A percentile compares a stretch with the other conserved stretches of the same genome.
Conservation (phyloP, 2,113 vertebrate species). For the Myotis lucifugus region DNA sequence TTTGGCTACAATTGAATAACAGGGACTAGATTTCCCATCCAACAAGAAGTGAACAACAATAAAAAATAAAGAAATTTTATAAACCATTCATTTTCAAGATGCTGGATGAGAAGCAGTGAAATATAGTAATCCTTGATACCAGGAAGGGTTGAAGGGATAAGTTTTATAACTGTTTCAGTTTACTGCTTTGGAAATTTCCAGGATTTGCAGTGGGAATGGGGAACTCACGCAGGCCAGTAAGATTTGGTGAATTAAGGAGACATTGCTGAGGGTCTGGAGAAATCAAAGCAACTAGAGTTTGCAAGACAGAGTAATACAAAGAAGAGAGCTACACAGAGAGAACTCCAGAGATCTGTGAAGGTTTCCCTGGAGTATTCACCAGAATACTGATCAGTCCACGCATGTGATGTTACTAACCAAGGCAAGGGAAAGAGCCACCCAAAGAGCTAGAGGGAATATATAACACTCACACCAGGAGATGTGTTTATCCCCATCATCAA, state of each 20-base stretch:
- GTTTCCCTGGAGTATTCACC: background rate
- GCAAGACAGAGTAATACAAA: background rate
- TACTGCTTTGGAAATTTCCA: background rate
- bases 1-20: background rate
- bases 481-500: background rate
- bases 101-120: background rate
- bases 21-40: background rate
- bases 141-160: background rate
- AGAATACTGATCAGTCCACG: background rate
- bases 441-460: background rate
- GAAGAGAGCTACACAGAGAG: background rate
- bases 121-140: background rate
- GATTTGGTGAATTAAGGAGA: background rate
- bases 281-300: background rate
- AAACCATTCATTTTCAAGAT: background rate
- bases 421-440: background rate
- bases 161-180: background rate
- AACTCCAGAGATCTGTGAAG: background rate
- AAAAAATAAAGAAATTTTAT: background rate
- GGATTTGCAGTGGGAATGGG: background rate
- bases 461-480: background rate
- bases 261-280: background rate
- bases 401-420: background rate
- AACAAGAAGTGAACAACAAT: background rate
- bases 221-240: background rate